Evolutionary conservation across 2,113 vertebrate species (phyloP), one percentile per base, ranked within the genome.

Genomic region (Panthera leo): DNA sequence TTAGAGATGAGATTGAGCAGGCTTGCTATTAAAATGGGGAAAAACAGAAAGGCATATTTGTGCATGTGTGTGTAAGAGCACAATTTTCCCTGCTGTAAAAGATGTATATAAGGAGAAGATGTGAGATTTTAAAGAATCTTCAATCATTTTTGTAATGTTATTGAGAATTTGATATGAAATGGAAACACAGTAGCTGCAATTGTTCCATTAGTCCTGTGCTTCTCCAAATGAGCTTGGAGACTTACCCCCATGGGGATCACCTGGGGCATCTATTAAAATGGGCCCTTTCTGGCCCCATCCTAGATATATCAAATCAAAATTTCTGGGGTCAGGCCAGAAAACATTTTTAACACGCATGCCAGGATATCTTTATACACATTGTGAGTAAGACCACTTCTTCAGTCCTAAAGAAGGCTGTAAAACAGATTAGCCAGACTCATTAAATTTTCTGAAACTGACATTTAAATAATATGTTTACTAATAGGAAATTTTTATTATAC

Each of bases 111-210:
- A 13, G 34, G 42, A 82, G 82, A 80, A 73, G 10, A 86, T 45
- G 42, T 39, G 79, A 65, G 21, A 65, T 80, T 87, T 63, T 76
- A 87, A 95, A 78, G 45, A 4, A 67, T 53, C 34, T 34, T 55
- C 12, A 65, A 12, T 89, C 36, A 76, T 73, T 95, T 95, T 85
- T 95, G n/a, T 75, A 87, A 88, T 84, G 45, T 67, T 84, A 71
- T 58, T 65, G 68, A 93, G 39, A 42, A 73, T 63, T 48, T 94
- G 45, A n/a, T 76, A 58, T 55, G 14, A 71, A 87, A 61, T 63
- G 13, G 21, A 75, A 73, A n/a, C n/a, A 58, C 79, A 92, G 51
- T 78, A 58, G 34, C 42, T 19, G 85, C 25, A 63, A n/a, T 42
- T 86, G 14, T 65, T 70, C 42, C 12, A 15, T 87, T 79, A 65